A percentile compares a stretch with the other conserved stretches of the same genome.
Evolutionary conservation across 1,140 invertebrate genomes (phyloP).

Genomic region (Manduca sexta): DNA sequence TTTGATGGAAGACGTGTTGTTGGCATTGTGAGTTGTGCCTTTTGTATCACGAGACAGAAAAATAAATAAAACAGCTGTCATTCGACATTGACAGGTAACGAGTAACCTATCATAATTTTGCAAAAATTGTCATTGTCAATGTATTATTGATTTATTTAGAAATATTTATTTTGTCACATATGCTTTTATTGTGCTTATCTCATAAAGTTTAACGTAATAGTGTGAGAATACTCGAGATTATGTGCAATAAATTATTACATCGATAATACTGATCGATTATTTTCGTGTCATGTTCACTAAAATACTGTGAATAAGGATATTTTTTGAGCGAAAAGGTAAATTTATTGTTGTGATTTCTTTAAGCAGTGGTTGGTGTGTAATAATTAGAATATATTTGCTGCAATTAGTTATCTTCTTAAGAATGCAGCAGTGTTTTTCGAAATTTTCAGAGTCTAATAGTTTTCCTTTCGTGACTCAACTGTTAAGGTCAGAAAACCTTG

Average conservation of each 20-base stretch:
- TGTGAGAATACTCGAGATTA: conserved; percentile 11
- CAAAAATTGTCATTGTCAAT: conserved; percentile 5
- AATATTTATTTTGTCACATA: not conserved
- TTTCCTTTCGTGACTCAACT: not conserved
- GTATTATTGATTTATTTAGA: conserved; percentile 18
- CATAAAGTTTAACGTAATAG: conserved; percentile 1
- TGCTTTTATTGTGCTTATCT: conserved; percentile 5
- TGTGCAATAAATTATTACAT: conserved; percentile 12
- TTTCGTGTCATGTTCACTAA: not conserved
- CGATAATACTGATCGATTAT: conserved; percentile 1
- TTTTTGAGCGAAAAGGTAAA: no score
- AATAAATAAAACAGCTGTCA: conserved; percentile 17
- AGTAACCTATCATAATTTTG: conserved; percentile 14
- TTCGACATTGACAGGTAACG: conserved; percentile 26
- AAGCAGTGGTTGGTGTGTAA: no score
- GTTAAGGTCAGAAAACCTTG: not conserved
- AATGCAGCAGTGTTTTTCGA: no score
- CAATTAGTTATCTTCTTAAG: no score
- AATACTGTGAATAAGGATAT: no score
- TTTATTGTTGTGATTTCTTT: no score
- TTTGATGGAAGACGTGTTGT: conserved; percentile 10
- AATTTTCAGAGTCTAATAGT: not conserved
- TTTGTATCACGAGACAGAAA: conserved; percentile 1
- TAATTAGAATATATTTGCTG: no score
- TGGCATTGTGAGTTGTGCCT: not conserved